These are phyloP conservation scores for Pelvicachromis taeniatus DNA, from an alignment of 2,113 vertebrate genomes.

Conservation along the genomic window DNA sequence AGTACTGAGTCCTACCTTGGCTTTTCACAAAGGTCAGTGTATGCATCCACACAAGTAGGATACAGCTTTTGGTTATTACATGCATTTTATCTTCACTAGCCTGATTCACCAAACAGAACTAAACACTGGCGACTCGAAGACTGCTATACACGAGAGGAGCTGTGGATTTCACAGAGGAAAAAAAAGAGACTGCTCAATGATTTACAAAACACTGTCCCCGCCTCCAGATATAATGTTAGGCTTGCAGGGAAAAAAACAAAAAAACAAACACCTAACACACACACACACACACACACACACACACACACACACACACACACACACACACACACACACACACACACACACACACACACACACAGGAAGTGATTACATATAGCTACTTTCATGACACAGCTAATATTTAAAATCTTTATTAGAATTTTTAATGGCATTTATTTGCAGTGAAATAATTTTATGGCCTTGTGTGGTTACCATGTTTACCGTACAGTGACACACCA, in stretches of 20 bases:
- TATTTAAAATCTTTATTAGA: not conserved
- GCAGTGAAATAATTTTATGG: not conserved
- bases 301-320: not conserved
- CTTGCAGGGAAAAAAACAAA: not conserved
- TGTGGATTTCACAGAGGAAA: not conserved
- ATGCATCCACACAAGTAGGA: slow-evolving; percentile 35
- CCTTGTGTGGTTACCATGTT: not conserved
- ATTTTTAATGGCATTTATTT: not conserved
- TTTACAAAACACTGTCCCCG: slow-evolving; percentile 21
- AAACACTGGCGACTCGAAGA: not conserved
- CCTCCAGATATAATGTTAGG: not conserved
- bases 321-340: too few relatives aligned
- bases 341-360: not conserved
- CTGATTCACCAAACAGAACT: not conserved
- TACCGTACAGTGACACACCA: not conserved
- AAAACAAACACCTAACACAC: not conserved
- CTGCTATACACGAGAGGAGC: not conserved
- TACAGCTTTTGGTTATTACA: not conserved
- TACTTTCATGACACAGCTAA: not conserved
- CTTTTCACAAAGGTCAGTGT: slow-evolving; percentile 26
- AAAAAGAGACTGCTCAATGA: slow-evolving; percentile 29
- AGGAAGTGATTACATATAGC: not conserved
- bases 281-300: not conserved
- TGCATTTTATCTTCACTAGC: slow-evolving; percentile 43
- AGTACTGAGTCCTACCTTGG: slow-evolving; percentile 27